Evolutionary conservation across 2,113 vertebrate species (phyloP), one percentile per base, ranked within the genome.

Genomic region (Tachysurus fulvidraco): DNA sequence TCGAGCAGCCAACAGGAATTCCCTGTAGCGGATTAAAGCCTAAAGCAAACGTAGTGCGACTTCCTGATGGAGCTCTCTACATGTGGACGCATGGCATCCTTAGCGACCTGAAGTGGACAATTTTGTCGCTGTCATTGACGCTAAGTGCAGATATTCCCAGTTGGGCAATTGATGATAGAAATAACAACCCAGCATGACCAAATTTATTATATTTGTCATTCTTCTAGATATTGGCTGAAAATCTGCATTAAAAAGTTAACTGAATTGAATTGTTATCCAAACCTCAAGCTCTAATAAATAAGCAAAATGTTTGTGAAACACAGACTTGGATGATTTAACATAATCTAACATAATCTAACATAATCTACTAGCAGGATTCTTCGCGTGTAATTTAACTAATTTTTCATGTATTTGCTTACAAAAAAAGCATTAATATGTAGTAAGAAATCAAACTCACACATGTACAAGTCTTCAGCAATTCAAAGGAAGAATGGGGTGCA

Each of bases 1-100:
- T 89, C 93, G 92, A 90, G 87, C 92, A 89, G 91, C 94, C 94
- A 94, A 94, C 93, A 90, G 91, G 91, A 90, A 91, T 88, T 62
- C 85, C 91, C 88, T 89, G 87, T 89, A 69, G 84, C 89, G 92
- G 92, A 94, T 95, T 93, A 94, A 73, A 93, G 91, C 77, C 74
- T 78, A 36, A 23, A 71, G 30, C 55, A 69, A 77, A 81, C 57
- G 62, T 30, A 83, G 59, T 85, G 67, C 41, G 88, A 88, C 85
- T 76, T 80, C 84, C 78, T 67, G 52, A 74, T 76, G 60, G 36
- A 60, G 74, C 64, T 50, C 36, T 85, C 36, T 84, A 54, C 55
- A 81, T 76, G 69, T 67, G 83, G 25, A 79, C 71, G n/a, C 85
- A 82, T 16, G n/a, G 46, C 74, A 52, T 79, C 60, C 28, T 23